phyloP scores from a whole-genome alignment of 2,888 invertebrate species.

The Drosophila picticornis region DNA sequence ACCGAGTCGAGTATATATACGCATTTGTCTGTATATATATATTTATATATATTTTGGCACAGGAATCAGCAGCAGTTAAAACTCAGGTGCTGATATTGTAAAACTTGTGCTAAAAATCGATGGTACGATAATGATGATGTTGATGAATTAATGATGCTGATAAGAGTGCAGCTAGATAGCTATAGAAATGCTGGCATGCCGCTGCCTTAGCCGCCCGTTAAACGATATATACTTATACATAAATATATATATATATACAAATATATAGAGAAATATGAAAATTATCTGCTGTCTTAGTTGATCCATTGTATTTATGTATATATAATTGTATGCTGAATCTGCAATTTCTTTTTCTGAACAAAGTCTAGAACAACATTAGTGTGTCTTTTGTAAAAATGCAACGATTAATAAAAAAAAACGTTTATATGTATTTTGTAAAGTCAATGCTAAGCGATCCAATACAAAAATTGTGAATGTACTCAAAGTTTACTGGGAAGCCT shows the following conservation, averaged over 20 bases:
- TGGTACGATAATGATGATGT: conserved; percentile 29
- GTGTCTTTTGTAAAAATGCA: conserved; percentile 27
- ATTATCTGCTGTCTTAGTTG: conserved; percentile 35
- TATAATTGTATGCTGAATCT: conserved; percentile 22
- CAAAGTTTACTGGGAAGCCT: conserved; percentile 47
- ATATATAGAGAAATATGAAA: conserved; percentile 5
- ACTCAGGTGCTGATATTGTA: conserved; percentile 60
- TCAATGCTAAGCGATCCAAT: conserved; percentile 57
- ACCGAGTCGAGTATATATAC: conserved; percentile 9
- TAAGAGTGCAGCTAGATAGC: conserved; percentile 59
- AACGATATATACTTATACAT: conserved; percentile 44
- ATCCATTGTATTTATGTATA: conserved; percentile 53
- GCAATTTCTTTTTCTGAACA: conserved; percentile 41
- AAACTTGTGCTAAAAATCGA: conserved; percentile 71
- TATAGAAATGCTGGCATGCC: conserved; percentile 59
- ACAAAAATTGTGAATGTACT: conserved; percentile 61
- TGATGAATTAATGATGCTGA: conserved; percentile 44
- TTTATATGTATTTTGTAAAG: conserved; percentile 49
- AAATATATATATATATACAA: conserved; percentile 28
- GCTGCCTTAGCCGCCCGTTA: conserved; percentile 55
- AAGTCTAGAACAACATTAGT: conserved; percentile 27
- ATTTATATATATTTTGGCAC: conserved; percentile 52
- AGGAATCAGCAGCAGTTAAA: conserved; percentile 58
- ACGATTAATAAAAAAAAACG: conserved; percentile 17
- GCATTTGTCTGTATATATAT: neutral